phyloP scores from a whole-genome alignment of 2,797 vertebrate genomes.

The Tapirus indicus region DNA sequence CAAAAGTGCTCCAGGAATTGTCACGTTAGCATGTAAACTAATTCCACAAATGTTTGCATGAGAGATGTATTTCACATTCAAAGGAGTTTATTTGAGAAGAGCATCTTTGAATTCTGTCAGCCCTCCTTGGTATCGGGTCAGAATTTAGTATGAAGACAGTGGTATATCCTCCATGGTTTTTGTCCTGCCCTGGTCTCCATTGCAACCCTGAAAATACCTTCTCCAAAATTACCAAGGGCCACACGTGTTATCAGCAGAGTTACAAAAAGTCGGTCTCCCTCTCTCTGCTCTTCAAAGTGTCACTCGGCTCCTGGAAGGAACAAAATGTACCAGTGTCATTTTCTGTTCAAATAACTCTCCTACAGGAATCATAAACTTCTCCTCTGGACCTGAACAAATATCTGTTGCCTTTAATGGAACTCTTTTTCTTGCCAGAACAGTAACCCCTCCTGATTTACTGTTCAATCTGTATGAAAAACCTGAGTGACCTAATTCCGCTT shows the following conservation, averaged over 20 bases:
- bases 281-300: conserved; percentile 57
- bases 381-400: conserved; percentile 81
- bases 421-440: conserved; percentile 78
- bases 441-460: conserved; percentile 83
- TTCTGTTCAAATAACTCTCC: conserved; percentile 83
- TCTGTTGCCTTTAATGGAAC: conserved; percentile 81
- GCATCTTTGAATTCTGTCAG: not conserved
- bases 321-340: conserved; percentile 76
- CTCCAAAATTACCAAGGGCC: not conserved
- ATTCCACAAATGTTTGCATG: not conserved
- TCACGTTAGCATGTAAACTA: not conserved
- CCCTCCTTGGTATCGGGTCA: not conserved
- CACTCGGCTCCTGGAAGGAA: conserved; percentile 72
- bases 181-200: not conserved
- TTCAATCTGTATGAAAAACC: conserved; percentile 83
- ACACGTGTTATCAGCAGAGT: not conserved
- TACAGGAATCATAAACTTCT: conserved; percentile 83
- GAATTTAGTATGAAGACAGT: not conserved
- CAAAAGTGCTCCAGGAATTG: not conserved
- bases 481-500: conserved; percentile 83
- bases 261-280: conserved; percentile 52
- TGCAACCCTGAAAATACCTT: conserved; percentile 30
- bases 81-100: not conserved
- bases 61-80: not conserved
- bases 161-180: not conserved